Conservation (phyloP, 2,113 vertebrate species). For the Daboia siamensis region DNA sequence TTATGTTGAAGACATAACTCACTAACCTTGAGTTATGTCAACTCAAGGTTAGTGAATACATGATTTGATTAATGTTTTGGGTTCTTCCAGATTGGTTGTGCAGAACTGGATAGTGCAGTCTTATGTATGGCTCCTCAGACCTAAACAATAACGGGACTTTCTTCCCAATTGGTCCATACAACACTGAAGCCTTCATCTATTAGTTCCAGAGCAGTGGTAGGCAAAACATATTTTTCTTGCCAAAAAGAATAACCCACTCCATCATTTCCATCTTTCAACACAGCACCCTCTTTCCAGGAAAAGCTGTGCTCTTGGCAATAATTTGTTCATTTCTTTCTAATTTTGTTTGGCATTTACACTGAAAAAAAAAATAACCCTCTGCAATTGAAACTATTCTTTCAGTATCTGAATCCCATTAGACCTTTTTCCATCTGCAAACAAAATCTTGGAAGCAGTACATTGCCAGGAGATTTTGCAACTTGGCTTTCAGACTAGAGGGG, state of each 20-base stretch:
- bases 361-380: background rate
- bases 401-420: background rate
- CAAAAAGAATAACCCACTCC: background rate
- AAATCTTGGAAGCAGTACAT: fast-evolving
- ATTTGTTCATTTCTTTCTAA: background rate
- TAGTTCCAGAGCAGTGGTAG: background rate
- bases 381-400: slow-evolving; percentile 13
- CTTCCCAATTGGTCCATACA: background rate
- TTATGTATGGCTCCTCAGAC: background rate
- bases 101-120: background rate
- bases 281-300: background rate
- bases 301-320: slow-evolving; percentile 22
- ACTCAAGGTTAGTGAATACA: background rate
- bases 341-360: slow-evolving; percentile 11
- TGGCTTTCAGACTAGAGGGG: slow-evolving; percentile 12
- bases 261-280: background rate
- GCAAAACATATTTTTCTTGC: background rate
- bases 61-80: background rate
- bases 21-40: background rate
- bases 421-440: slow-evolving; percentile 12
- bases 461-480: slow-evolving; percentile 33
- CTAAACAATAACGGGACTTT: background rate
- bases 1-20: background rate
- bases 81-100: background rate
- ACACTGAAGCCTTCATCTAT: background rate